Conservation (phyloP, 2,797 vertebrate genomes). For the Sebastes variabilis region DNA sequence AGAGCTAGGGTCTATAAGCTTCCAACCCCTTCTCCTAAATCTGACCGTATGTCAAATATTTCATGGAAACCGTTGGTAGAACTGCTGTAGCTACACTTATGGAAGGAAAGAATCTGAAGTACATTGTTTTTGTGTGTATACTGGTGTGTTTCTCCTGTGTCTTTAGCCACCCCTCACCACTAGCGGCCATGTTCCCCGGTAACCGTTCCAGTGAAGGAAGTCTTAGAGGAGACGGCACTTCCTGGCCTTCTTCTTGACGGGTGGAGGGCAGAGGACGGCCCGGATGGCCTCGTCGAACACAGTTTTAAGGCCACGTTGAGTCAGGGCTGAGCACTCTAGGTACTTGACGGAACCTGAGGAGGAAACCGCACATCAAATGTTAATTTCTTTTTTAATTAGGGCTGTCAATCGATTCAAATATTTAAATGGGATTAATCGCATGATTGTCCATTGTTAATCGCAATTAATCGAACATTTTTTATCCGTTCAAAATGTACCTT, state of each 20-base stretch:
- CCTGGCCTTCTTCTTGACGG: slow-evolving; percentile 92
- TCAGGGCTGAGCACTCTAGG: slow-evolving; percentile 96
- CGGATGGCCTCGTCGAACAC: slow-evolving; percentile 99
- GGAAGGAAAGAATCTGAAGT: slow-evolving; percentile 78
- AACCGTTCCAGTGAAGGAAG: slow-evolving; percentile 54
- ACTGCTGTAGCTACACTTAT: slow-evolving; percentile 78
- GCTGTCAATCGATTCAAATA: no score
- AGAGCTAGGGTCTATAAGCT: slow-evolving; percentile 48
- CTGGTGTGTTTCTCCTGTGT: slow-evolving; percentile 63
- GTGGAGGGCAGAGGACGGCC: slow-evolving; percentile 95
- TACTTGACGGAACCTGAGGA: slow-evolving; percentile 93
- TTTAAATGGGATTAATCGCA: no score
- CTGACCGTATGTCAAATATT: slow-evolving; percentile 46
- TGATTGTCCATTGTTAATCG: no score
- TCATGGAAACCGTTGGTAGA: slow-evolving; percentile 66
- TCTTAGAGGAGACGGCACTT: slow-evolving; percentile 91
- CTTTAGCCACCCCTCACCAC: slow-evolving; percentile 55
- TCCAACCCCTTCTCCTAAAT: slow-evolving; percentile 47
- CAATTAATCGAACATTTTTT: no score
- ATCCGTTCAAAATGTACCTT: no score
- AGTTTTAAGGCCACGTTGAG: slow-evolving; percentile 97
- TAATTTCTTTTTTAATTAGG: background rate
- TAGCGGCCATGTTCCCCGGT: slow-evolving; percentile 55
- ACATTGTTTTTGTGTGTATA: slow-evolving; percentile 62
- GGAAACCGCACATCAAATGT: background rate